phyloP scores from a whole-genome alignment of 2,888 invertebrate genomes.

The Idaea aversata region DNA sequence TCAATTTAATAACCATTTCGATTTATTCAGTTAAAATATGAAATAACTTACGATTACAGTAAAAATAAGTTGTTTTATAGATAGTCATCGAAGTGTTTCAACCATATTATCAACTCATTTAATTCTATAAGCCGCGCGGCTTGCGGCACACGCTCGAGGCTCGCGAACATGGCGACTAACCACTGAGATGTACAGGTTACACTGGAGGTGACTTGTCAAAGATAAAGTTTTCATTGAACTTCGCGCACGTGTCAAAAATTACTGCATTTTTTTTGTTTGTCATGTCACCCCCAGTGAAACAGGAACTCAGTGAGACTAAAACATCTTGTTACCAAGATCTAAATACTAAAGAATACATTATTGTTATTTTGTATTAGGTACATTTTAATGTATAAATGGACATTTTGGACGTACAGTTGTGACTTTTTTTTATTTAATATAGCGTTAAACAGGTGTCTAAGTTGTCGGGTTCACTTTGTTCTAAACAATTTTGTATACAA shows the following conservation, averaged over 20 bases:
- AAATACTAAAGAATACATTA: slow-evolving; percentile 76
- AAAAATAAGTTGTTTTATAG: slow-evolving; percentile 76
- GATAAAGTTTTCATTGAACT: no score
- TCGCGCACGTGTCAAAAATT: no score
- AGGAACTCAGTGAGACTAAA: slow-evolving; percentile 45
- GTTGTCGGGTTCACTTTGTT: slow-evolving; percentile 40
- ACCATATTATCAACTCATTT: slow-evolving; percentile 41
- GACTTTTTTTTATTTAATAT: slow-evolving; percentile 61
- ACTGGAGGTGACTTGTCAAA: no score
- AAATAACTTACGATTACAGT: slow-evolving; percentile 80
- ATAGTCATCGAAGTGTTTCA: slow-evolving; percentile 68
- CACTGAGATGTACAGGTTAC: no score
- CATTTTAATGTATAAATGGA: slow-evolving; percentile 78
- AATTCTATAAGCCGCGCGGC: slow-evolving; percentile 59
- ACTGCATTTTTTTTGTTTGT: no score
- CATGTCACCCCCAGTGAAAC: no score
- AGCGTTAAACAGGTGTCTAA: slow-evolving; percentile 59
- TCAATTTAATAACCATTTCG: slow-evolving; percentile 73
- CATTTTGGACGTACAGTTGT: slow-evolving; percentile 81
- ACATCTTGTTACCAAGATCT: slow-evolving; percentile 63
- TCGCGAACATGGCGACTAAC: neutral
- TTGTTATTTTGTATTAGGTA: slow-evolving; percentile 78
- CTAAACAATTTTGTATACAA: slow-evolving; percentile 71
- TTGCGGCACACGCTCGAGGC: slow-evolving; percentile 45
- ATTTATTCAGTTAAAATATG: slow-evolving; percentile 81